Evolutionary conservation across 2,113 vertebrate genomes (phyloP).

Genomic region (Lepidothrix coronata): DNA sequence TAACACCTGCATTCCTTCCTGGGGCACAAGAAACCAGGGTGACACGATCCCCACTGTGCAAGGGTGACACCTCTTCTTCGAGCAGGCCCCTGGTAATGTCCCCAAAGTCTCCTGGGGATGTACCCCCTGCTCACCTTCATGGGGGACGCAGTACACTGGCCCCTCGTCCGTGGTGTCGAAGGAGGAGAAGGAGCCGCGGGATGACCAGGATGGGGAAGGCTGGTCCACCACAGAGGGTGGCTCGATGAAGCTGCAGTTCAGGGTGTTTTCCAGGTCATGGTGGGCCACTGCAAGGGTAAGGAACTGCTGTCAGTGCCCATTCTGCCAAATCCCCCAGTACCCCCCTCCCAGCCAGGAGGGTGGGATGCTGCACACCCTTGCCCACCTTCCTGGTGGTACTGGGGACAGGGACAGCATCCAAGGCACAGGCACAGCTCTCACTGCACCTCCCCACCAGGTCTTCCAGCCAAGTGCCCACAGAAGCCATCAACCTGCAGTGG

Average conservation of each 20-base stretch:
- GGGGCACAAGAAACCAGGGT: neutral
- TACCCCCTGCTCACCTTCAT: constrained; percentile 83
- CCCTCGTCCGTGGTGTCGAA: constrained; percentile 95
- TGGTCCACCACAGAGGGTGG: constrained; percentile 89
- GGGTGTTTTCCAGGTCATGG: constrained; percentile 92
- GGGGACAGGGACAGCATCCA: neutral
- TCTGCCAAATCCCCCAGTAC: rapidly evolving
- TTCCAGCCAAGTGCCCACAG: neutral
- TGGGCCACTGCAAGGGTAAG: constrained; percentile 84
- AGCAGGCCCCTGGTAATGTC: neutral
- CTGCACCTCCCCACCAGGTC: neutral
- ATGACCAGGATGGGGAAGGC: constrained; percentile 94
- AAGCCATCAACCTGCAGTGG: neutral
- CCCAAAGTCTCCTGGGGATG: neutral
- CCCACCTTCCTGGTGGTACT: neutral
- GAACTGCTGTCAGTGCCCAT: neutral
- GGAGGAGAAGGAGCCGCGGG: constrained; percentile 94
- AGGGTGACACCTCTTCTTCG: neutral
- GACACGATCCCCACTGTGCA: rapidly evolving
- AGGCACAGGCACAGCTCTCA: neutral
- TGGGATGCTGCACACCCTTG: neutral
- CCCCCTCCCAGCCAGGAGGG: rapidly evolving
- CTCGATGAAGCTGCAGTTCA: constrained; percentile 97
- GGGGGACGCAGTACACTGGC: constrained; percentile 92
- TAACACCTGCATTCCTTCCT: neutral